Conservation (phyloP, 2,888 invertebrate species). For the Lithophane ornitopus region DNA sequence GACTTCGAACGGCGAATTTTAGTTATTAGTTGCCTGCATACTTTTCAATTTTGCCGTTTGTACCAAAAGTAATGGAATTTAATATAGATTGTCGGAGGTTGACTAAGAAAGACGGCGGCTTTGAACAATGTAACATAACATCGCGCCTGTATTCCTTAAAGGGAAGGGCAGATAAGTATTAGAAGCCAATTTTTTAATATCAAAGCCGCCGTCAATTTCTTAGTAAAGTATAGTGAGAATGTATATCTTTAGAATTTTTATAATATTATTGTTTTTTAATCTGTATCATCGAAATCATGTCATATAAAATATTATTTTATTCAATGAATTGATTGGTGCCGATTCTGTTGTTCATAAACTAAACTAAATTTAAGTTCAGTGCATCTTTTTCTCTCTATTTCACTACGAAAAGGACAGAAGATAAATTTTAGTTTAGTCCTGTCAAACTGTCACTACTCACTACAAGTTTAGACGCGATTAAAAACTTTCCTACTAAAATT, state of each 20-base stretch:
- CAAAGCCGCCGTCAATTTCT: slow-evolving; percentile 31
- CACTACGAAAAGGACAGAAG: too few species aligned
- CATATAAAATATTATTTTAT: slow-evolving; percentile 22
- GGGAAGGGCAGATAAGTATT: background rate
- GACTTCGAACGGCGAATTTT: background rate
- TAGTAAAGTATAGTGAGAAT: slow-evolving; percentile 57
- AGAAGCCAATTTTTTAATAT: background rate
- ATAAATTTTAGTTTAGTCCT: too few species aligned
- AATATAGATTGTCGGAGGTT: slow-evolving; percentile 19
- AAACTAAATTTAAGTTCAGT: too few species aligned
- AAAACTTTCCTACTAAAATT: too few species aligned
- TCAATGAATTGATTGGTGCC: slow-evolving; percentile 33
- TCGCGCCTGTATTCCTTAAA: too few species aligned
- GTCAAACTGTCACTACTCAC: too few species aligned
- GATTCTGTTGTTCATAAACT: too few species aligned
- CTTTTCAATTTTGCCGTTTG: slow-evolving; percentile 30
- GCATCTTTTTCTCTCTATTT: too few species aligned
- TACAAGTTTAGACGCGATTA: too few species aligned
- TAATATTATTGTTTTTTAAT: slow-evolving; percentile 8
- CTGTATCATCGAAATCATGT: slow-evolving; percentile 22
- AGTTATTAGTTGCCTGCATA: background rate
- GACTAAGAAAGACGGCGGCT: slow-evolving; percentile 8
- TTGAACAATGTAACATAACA: background rate
- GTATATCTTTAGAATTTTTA: slow-evolving; percentile 47
- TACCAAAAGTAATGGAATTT: slow-evolving; percentile 45